phyloP scores from a whole-genome alignment of 2,888 invertebrate genomes.

The Odontomyia ornata region DNA sequence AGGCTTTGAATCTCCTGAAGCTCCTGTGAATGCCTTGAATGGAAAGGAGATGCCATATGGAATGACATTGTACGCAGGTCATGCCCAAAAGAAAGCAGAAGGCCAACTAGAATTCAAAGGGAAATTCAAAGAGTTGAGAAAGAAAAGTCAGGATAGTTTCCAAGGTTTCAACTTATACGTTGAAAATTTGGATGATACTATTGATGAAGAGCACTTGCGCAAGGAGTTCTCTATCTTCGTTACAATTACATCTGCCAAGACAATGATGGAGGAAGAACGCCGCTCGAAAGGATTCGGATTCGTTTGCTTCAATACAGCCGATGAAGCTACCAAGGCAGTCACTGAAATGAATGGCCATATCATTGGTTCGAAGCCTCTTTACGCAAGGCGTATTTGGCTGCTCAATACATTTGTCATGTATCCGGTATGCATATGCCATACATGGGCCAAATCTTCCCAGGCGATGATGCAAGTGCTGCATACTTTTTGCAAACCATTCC shows the following conservation, averaged over 20 bases:
- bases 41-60: no score
- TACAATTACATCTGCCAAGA: constrained; percentile 94
- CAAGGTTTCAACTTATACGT: constrained; percentile 94
- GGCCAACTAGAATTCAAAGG: no score
- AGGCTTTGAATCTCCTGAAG: no score
- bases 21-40: no score
- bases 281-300: constrained; percentile 94
- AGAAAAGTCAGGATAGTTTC: background rate
- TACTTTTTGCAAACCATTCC: no score
- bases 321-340: constrained; percentile 96
- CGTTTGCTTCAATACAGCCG: constrained; percentile 96
- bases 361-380: constrained; percentile 91
- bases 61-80: no score
- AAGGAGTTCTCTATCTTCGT: constrained; percentile 94
- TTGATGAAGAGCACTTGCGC: constrained; percentile 91
- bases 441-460: no score
- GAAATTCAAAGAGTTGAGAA: background rate
- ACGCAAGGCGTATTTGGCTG: constrained; percentile 94
- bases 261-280: constrained; percentile 92
- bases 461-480: no score
- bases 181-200: constrained; percentile 94
- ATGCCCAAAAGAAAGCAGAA: no score
- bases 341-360: constrained; percentile 97
- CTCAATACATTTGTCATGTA: constrained; percentile 95
- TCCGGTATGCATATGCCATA: constrained; percentile 73